Evolutionary conservation across 2,888 invertebrate genomes (phyloP), one percentile per base, ranked within the genome.

Genomic region (Gymnocheta viridis): DNA sequence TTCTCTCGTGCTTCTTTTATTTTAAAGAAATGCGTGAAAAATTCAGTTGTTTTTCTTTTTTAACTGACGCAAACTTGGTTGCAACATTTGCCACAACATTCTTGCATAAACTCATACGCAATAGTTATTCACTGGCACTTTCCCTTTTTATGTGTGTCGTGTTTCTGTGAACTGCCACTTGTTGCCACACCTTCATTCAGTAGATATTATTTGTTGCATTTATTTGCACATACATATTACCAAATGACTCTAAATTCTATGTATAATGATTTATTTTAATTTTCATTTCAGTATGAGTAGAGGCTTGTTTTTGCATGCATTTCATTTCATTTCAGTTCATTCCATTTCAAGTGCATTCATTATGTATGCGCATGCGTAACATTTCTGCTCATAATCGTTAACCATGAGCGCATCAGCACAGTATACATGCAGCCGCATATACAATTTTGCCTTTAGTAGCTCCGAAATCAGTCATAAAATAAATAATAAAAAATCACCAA

Each of bases 361-460:
- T 81, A 81, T 81, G 81, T 76, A 76, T 81, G 74, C 74, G 69
- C 81, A 81, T 81, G 81, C 81, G 81, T 81, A 81, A 81, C 81
- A 76, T 44, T 81, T 81, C 35, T 51, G 67, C 54, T 51, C 80
- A 80, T 80, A 73, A 80, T 74, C 73, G 49, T 51, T 35, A 64
- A 58, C 74, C 64, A 64, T 74, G 62, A 62, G 51, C 51, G 29
- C 56, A 56, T 44, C 54, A 49, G 32, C 29, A 10, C n/a, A 17
- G 27, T 9, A 29, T 19, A 19, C 35, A 24, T 12, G 7, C 32
- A 12, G 12, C 6, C 2, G 12, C 35, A 58, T 38, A 62, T 62
- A 24, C 47, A 58, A 27, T 24, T n/a, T 12, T 29, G 54, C 58
- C 54, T 17, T 73, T 67, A 60, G 80, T 49, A 51, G 58, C 49